phyloP scores from a whole-genome alignment of 2,888 invertebrate species.

The Acleris emargana region DNA sequence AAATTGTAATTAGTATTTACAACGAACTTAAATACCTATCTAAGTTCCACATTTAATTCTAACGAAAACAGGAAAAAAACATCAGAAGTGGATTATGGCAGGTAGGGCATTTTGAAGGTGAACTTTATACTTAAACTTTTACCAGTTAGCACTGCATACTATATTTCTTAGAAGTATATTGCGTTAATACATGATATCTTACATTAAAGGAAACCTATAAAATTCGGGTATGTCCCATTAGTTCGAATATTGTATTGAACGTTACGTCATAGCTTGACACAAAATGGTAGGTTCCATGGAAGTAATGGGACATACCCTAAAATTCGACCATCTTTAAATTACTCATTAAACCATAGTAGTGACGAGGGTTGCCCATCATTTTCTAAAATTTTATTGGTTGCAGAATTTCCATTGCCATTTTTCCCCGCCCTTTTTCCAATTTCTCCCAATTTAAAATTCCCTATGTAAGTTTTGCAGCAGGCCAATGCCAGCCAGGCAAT shows the following conservation, averaged over 20 bases:
- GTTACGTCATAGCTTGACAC: too few relatives aligned
- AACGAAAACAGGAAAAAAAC: neutral
- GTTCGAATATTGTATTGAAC: too few relatives aligned
- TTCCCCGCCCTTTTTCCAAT: too few relatives aligned
- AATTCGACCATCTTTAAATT: conserved; percentile 1
- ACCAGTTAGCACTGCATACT: conserved; percentile 13
- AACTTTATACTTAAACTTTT: neutral
- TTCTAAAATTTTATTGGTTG: too few relatives aligned
- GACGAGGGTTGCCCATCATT: too few relatives aligned
- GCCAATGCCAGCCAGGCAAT: too few relatives aligned
- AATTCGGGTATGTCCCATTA: too few relatives aligned
- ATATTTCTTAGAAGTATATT: conserved; percentile 2
- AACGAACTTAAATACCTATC: conserved; percentile 25
- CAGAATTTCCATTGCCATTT: too few relatives aligned
- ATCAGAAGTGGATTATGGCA: conserved; percentile 13
- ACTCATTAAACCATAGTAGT: neutral
- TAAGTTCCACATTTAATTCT: conserved; percentile 16
- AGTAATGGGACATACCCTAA: too few relatives aligned
- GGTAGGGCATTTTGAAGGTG: conserved; percentile 18
- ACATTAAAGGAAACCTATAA: neutral
- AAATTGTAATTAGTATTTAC: conserved; percentile 35
- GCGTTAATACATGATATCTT: conserved; percentile 5
- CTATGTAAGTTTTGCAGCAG: too few relatives aligned
- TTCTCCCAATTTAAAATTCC: too few relatives aligned
- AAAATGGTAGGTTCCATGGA: too few relatives aligned